Conservation (phyloP, 2,797 vertebrate species). For the Acanthurus lineatus region DNA sequence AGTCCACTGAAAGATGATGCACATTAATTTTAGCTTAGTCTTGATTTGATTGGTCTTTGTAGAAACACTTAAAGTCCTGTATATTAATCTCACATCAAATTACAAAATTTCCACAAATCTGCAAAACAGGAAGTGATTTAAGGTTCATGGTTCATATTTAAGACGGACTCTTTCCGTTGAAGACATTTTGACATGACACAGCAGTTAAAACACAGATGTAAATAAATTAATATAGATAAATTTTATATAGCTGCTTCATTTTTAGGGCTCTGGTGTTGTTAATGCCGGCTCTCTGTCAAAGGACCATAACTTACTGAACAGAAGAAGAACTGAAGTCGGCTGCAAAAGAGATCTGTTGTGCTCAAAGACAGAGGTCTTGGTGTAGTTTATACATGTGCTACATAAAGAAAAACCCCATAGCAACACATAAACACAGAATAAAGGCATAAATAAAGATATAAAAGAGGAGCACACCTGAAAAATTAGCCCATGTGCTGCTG, state of each 20-base stretch:
- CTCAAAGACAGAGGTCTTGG: not conserved
- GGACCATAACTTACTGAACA: too few relatives aligned
- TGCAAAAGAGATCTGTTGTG: not conserved
- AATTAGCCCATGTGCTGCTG: not conserved
- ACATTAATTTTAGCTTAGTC: not conserved
- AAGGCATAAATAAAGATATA: not conserved
- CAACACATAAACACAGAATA: not conserved
- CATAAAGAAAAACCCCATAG: not conserved
- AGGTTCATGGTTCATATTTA: too few relatives aligned
- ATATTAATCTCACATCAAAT: conserved; percentile 1
- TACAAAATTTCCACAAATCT: not conserved
- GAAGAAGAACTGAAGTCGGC: not conserved
- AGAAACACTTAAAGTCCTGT: not conserved
- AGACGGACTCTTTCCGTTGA: too few relatives aligned
- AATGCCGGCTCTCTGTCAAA: not conserved
- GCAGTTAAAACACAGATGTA: not conserved
- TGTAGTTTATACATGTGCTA: not conserved
- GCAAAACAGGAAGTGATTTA: conserved; percentile 17
- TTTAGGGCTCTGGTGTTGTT: not conserved
- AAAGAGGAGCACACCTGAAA: not conserved
- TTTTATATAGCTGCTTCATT: not conserved
- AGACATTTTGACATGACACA: not conserved
- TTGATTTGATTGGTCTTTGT: not conserved
- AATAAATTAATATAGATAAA: not conserved
- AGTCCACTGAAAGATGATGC: too few relatives aligned